Evolutionary conservation across 2,113 vertebrate species (phyloP), one percentile per base, ranked within the genome.

Genomic region (Platichthys flesus): DNA sequence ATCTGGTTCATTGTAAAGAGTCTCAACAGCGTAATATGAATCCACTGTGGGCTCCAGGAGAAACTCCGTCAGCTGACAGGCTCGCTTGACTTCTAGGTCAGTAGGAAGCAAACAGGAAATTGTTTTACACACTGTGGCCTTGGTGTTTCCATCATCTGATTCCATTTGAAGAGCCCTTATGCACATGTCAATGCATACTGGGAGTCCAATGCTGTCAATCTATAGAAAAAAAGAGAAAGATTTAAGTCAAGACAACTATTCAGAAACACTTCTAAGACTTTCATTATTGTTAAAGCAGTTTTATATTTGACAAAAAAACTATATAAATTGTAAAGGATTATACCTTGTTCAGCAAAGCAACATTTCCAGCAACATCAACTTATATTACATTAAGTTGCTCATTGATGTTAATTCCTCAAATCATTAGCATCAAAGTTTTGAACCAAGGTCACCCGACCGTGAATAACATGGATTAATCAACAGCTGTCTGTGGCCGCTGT

Each of bases 51-150:
- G 98, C 70, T 97, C 97, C 47, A 98, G 90, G 55, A 99, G 97
- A 90, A 99, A 99, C 94, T 98, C 96, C 7, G 96, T 99, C 62
- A 99, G 93, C 76, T 99, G 98, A 93, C 97, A 99, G 87, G 98
- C 97, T 88, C 97, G 95, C 87, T 98, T 98, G 40, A 99, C 97
- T 88, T 99, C 98, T 89, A 99, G 88, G 91, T 99, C 97, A 81
- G 95, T 92, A 21, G 97, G 96, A 84, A 99, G 94, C 86, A 99
- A 93, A 88, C 97, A 98, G 4, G 97, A 98, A 90, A 99, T 97
- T 13, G 97, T 99, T 92, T 99, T 99, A 94, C 97, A 99, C 91
- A 99, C 95, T 23, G 97, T 97, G 88, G 97, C 94, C 91, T 97
- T 98, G 67, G 95, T 95, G 85, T 94, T 97, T 35, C 93, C 87